Conservation (phyloP, 2,888 invertebrate species). For the Stegophylla sp. region DNA sequence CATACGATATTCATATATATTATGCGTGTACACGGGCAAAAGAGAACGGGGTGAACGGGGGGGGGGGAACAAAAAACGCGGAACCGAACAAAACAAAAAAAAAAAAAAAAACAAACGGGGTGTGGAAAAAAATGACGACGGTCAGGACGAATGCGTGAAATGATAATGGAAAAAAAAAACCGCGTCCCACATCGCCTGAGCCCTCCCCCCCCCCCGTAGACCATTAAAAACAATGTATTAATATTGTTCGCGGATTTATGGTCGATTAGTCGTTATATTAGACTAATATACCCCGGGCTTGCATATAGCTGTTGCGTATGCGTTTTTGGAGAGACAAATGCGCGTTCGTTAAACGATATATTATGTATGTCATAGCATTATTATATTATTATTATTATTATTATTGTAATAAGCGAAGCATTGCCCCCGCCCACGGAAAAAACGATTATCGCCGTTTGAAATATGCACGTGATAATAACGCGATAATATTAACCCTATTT, state of each 20-base stretch:
- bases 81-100: slow-evolving; percentile 5
- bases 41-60: too few species aligned
- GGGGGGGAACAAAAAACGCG: slow-evolving; percentile 11
- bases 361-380: not conserved
- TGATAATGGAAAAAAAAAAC: slow-evolving; percentile 32
- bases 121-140: slow-evolving; percentile 24
- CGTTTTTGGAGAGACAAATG: slow-evolving; percentile 30
- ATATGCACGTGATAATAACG: not conserved
- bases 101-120: too few species aligned
- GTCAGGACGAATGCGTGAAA: slow-evolving; percentile 38
- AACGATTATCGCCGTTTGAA: slow-evolving; percentile 2
- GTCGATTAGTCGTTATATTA: slow-evolving; percentile 50
- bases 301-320: not conserved
- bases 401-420: not conserved
- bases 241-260: slow-evolving; percentile 57
- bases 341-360: slow-evolving; percentile 43
- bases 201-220: slow-evolving; percentile 8
- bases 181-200: not conserved
- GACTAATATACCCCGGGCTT: not conserved
- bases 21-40: slow-evolving; percentile 15
- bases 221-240: slow-evolving; percentile 41
- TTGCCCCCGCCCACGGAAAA: not conserved
- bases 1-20: not conserved
- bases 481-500: slow-evolving; percentile 2
- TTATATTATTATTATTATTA: not conserved